Conservation (phyloP, 2,888 invertebrate species). For the Alcis repandata region DNA sequence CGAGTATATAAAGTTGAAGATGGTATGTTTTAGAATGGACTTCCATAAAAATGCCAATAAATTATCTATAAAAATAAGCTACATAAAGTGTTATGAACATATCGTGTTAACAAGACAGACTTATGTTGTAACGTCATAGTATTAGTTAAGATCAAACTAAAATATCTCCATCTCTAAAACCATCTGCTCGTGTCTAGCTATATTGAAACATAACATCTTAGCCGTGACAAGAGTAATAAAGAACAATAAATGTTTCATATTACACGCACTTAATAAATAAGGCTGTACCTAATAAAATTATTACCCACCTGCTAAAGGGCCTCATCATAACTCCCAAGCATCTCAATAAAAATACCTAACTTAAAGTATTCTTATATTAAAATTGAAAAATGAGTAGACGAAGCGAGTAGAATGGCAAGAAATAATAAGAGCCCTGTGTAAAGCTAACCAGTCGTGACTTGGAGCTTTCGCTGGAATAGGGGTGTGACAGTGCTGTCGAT, state of each 20-base stretch:
- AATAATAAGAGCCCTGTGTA: slow-evolving; percentile 77
- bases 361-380: slow-evolving; percentile 52
- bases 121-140: too few species aligned
- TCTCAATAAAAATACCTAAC: slow-evolving; percentile 34
- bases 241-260: slow-evolving; percentile 1
- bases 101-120: too few species aligned
- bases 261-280: slow-evolving; percentile 1
- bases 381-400: slow-evolving; percentile 63
- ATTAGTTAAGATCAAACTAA: neutral
- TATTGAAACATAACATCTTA: neutral
- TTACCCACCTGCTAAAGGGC: slow-evolving; percentile 23
- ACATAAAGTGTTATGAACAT: too few species aligned
- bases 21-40: too few species aligned
- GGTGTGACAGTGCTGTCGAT: slow-evolving; percentile 47
- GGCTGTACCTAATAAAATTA: slow-evolving; percentile 14
- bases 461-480: slow-evolving; percentile 67
- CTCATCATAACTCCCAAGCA: slow-evolving; percentile 13
- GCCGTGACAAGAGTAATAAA: neutral
- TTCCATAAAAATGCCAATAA: too few species aligned
- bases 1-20: too few species aligned
- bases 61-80: too few species aligned
- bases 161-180: neutral
- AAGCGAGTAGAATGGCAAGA: slow-evolving; percentile 60
- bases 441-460: slow-evolving; percentile 81
- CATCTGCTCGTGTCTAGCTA: neutral